Evolutionary conservation across 35 echinoderm and acorn worm species (phyloP).

Genomic region (Ophiothrix spiculata): DNA sequence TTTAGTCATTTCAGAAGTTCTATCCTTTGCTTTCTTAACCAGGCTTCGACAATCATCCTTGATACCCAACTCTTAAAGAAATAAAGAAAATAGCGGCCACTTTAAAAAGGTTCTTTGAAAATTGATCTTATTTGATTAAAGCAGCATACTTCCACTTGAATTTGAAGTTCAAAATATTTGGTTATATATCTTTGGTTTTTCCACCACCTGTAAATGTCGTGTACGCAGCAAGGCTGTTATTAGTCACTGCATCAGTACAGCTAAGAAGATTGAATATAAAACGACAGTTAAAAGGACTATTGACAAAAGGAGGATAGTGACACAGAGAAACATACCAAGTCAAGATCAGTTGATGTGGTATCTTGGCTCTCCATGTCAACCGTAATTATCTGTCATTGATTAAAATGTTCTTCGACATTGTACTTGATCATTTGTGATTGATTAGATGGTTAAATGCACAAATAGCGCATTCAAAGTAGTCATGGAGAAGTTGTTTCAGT

Average conservation of each 20-base stretch:
- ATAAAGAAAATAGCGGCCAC: background rate
- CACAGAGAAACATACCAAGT: background rate
- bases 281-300: background rate
- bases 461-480: background rate
- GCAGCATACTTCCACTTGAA: background rate
- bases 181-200: background rate
- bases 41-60: background rate
- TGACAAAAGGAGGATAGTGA: background rate
- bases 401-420: conserved; percentile 1
- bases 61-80: background rate
- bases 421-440: background rate
- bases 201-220: background rate
- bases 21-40: background rate
- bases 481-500: background rate
- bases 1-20: background rate
- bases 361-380: background rate
- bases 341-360: conserved; percentile 3
- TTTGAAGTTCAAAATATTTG: too few relatives aligned
- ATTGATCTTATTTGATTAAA: background rate
- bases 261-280: background rate
- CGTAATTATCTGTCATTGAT: background rate
- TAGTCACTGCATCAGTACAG: background rate
- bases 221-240: background rate
- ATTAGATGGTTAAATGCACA: background rate
- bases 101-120: background rate